Percentiles rank a stretch among this genome's conserved stretches.
Conservation (phyloP, 2,797 vertebrate species). For the Heteromormyrus szaboi region DNA sequence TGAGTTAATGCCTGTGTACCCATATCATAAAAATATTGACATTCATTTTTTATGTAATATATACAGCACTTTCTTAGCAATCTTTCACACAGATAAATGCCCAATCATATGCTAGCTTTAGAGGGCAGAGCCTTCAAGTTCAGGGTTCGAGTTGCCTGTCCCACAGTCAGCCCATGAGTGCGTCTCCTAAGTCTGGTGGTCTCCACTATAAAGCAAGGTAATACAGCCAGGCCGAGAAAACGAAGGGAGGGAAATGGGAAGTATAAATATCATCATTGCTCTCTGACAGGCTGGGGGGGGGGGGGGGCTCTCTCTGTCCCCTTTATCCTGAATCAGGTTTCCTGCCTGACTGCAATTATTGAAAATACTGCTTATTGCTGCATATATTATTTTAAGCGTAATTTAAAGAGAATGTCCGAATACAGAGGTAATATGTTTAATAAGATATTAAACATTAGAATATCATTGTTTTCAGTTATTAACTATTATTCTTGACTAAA, state of each 20-base stretch:
- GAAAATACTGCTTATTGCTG: background rate
- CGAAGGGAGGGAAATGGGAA: background rate
- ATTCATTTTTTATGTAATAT: background rate
- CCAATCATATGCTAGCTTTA: background rate
- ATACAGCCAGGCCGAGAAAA: background rate
- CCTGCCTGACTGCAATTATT: background rate
- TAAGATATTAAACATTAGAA: background rate
- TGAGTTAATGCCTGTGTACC: background rate
- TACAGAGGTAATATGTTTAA: background rate
- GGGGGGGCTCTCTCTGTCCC: background rate
- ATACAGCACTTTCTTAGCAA: background rate
- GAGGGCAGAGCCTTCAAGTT: background rate
- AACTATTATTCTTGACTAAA: background rate
- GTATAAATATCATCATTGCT: background rate
- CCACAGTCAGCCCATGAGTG: background rate
- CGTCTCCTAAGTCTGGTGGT: background rate
- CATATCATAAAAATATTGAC: background rate
- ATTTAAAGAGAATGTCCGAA: background rate
- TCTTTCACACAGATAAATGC: background rate
- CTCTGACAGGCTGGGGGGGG: background rate
- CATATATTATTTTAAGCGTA: background rate
- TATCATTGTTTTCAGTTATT: too few relatives aligned
- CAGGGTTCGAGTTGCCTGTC: background rate
- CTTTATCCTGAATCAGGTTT: background rate
- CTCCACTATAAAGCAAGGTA: background rate